Evolutionary conservation across 64 coral and sea anemone genomes (phyloP), one percentile per base, ranked within the genome.

Genomic region (Montipora capricornis): DNA sequence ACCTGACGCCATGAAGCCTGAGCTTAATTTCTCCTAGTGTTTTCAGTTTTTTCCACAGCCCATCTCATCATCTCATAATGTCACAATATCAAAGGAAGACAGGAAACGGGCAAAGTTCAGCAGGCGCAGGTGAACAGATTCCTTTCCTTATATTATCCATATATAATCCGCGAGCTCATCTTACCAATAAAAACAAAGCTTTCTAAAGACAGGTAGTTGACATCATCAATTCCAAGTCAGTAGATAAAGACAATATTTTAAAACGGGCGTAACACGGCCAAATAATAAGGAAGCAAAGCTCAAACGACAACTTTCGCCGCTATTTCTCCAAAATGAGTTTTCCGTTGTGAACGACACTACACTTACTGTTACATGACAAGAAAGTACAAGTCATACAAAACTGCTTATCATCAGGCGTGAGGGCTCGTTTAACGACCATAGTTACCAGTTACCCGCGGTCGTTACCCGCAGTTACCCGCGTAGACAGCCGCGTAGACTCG

Each of bases 301-400:
- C 61, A 64, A 64, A 64, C 44, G 47, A 11, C 53, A 8, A 48
- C 6, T 50, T 50, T 86, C 16, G 64, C 64, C 82, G 82, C 82
- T 61, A 68, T 68, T 82, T 64, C 66, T 5, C 44, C 44, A 19
- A 84, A 84, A 24, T 48, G 67, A 68, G 29, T 17, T 46, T 77
- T 83, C 62, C 82, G 82, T 86, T 73, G 66, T 13, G 62, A 0
- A 49, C 6, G 62, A 86, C 82, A 86, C 82, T 71, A 71, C 17
- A 86, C 7, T 16, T 11, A 0, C 0, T 24, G 0, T 86, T 86
- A 86, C 66, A 86, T 71, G 44, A 70, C 7, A 6, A 2, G 6
- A 69, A 86, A 86, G 52, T 52, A 86, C 15, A 6, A 4, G 26
- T 62, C 5, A 49, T 14, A 6, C 19, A 14, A 71, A 7, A 48